Conservation (phyloP, 2,888 invertebrate species). For the Ectobius pallidus region DNA sequence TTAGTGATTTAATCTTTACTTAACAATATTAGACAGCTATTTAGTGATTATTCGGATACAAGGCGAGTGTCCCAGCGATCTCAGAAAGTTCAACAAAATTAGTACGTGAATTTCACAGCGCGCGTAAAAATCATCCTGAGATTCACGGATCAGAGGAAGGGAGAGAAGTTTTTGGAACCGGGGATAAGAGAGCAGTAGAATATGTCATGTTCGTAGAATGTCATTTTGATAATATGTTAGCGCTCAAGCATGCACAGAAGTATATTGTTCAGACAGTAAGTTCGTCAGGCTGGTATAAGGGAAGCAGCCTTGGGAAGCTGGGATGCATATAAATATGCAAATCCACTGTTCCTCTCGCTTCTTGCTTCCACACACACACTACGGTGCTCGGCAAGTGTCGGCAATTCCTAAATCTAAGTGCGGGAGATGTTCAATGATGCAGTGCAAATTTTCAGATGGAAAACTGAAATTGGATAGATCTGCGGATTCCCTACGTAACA, state of each 20-base stretch:
- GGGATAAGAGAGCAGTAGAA: no score
- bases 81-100: no score
- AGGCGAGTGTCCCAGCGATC: no score
- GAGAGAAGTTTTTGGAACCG: not conserved
- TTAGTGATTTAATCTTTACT: no score
- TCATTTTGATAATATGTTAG: no score
- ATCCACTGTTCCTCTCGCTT: not conserved
- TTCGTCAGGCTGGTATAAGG: not conserved
- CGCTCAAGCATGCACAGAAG: not conserved
- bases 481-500: not conserved
- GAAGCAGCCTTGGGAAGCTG: not conserved
- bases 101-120: no score
- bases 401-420: not conserved
- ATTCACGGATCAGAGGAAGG: not conserved
- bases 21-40: no score
- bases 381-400: not conserved
- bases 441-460: constrained; percentile 7
- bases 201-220: no score
- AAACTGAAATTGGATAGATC: constrained; percentile 13
- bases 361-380: no score
- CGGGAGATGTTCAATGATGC: not conserved
- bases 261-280: not conserved
- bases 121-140: not conserved
- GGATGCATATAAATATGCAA: constrained; percentile 5
- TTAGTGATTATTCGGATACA: no score